Conservation (phyloP, 2,113 vertebrate species). For the Dipodomys ordii region DNA sequence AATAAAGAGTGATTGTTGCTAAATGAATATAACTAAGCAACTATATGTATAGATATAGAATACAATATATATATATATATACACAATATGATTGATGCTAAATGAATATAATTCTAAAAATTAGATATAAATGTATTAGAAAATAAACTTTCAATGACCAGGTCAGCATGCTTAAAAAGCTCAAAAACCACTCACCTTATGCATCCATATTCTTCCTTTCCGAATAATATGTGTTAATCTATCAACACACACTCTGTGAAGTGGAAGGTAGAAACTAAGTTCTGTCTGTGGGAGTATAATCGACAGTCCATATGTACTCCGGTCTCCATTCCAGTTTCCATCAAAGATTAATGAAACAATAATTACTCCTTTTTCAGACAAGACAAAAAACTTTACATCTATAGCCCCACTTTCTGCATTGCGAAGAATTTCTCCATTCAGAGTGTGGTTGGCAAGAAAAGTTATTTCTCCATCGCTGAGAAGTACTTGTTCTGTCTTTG, state of each 20-base stretch:
- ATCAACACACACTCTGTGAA: constrained; percentile 96
- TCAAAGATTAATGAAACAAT: constrained; percentile 99
- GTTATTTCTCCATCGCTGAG: constrained; percentile 97
- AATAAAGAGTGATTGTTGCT: neutral
- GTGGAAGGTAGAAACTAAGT: constrained; percentile 95
- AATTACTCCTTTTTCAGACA: constrained; percentile 97
- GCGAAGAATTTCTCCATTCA: constrained; percentile 98
- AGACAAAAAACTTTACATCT: constrained; percentile 98
- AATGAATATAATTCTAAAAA: constrained; percentile 18
- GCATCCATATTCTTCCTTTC: constrained; percentile 99
- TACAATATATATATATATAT: no score
- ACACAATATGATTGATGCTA: neutral
- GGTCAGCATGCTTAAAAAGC: neutral
- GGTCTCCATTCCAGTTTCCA: constrained; percentile 97
- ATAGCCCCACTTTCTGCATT: constrained; percentile 97
- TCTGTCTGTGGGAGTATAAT: constrained; percentile 97
- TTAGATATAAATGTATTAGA: neutral
- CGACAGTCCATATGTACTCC: constrained; percentile 97
- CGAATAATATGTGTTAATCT: constrained; percentile 96
- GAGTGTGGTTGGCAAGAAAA: constrained; percentile 97
- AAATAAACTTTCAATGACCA: constrained; percentile 7
- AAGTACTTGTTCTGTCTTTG: constrained; percentile 92
- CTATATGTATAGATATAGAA: neutral
- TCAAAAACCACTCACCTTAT: constrained; percentile 91
- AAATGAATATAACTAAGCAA: neutral